These are phyloP conservation scores for Megamerina dolium DNA, from an alignment of 2,888 invertebrate genomes.

Conservation along the genomic window DNA sequence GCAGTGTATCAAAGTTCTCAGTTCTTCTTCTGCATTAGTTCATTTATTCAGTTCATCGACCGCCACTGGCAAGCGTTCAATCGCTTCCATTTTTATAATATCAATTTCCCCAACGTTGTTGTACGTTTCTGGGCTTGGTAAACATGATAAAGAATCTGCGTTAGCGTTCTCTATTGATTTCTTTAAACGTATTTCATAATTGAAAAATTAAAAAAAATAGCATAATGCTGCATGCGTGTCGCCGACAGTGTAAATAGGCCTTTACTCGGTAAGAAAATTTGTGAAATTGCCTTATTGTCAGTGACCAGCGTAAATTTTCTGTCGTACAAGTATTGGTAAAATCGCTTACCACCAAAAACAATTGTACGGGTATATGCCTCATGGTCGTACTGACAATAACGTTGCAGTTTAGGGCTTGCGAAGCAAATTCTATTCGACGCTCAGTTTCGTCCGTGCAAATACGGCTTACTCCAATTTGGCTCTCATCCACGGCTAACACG, in stretches of 20 bases:
- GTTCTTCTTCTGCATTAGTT: no score
- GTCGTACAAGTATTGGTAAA: slow-evolving; percentile 45
- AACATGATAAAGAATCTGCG: slow-evolving; percentile 22
- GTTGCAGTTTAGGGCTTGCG: slow-evolving; percentile 27
- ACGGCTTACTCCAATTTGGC: slow-evolving; percentile 29
- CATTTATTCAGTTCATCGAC: no score
- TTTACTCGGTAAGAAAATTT: slow-evolving; percentile 18
- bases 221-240: slow-evolving; percentile 10
- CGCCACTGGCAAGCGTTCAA: no score
- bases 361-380: slow-evolving; percentile 40
- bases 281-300: slow-evolving; percentile 25
- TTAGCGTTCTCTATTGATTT: slow-evolving; percentile 19
- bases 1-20: no score
- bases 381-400: slow-evolving; percentile 18
- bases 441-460: slow-evolving; percentile 29
- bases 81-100: slow-evolving; percentile 11
- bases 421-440: slow-evolving; percentile 40
- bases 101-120: slow-evolving; percentile 11
- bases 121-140: no score
- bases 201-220: slow-evolving; percentile 19
- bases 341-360: slow-evolving; percentile 39
- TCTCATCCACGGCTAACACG: slow-evolving; percentile 30
- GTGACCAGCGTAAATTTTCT: slow-evolving; percentile 23
- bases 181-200: slow-evolving; percentile 19
- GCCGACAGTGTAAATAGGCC: not conserved